Conservation (phyloP, 1,140 invertebrate species). For the Microplitis mediator region DNA sequence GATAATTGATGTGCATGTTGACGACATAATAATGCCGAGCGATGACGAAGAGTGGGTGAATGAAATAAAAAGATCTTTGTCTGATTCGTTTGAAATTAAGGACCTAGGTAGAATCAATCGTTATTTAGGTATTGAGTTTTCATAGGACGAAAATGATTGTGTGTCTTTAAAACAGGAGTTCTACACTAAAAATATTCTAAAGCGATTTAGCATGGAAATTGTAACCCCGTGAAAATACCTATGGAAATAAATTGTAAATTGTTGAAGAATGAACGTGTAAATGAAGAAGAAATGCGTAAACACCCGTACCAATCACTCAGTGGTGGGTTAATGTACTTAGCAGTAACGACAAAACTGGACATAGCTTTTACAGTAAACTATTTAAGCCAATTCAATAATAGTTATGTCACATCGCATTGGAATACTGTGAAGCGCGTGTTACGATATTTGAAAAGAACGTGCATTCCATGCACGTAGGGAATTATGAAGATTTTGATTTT, state of each 20-base stretch:
- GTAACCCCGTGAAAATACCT: constrained; percentile 24
- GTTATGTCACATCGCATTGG: constrained; percentile 27
- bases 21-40: constrained; percentile 32
- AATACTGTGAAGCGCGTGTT: constrained; percentile 31
- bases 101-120: constrained; percentile 15
- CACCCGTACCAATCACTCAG: constrained; percentile 16
- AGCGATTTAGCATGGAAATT: constrained; percentile 30
- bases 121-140: constrained; percentile 31
- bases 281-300: neutral
- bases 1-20: constrained; percentile 36
- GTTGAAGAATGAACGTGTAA: neutral
- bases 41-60: constrained; percentile 72
- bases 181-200: constrained; percentile 8
- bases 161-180: constrained; percentile 11
- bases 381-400: constrained; percentile 34
- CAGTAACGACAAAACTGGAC: constrained; percentile 46
- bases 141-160: neutral
- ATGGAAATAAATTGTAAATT: constrained; percentile 2
- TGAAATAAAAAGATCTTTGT: constrained; percentile 92
- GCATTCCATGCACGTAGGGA: too few relatives aligned
- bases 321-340: constrained; percentile 43
- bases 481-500: too few relatives aligned
- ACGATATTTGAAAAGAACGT: constrained; percentile 37
- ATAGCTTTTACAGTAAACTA: constrained; percentile 41
- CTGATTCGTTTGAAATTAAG: constrained; percentile 56